These are phyloP conservation scores for Pogonognathellus flavescens DNA, from an alignment of 1,140 invertebrate genomes.

Conservation along the genomic window DNA sequence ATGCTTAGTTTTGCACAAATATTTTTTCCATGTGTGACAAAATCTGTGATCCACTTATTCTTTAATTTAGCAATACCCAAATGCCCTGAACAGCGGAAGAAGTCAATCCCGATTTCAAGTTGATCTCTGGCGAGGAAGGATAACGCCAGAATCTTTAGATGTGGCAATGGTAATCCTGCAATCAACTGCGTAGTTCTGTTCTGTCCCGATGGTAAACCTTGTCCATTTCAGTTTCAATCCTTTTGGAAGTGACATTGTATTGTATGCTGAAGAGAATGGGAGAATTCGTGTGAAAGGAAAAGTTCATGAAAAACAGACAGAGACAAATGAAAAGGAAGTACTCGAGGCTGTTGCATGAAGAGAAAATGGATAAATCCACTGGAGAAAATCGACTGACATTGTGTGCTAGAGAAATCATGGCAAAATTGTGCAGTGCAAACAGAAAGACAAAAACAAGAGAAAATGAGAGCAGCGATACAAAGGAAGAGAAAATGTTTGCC, in stretches of 20 bases:
- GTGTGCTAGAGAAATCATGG: too few relatives aligned
- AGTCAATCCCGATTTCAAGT: constrained; percentile 14
- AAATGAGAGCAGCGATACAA: neutral
- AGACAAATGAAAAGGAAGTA: constrained; percentile 40
- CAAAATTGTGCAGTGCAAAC: constrained; percentile 33
- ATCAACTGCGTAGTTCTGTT: constrained; percentile 13
- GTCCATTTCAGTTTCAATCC: constrained; percentile 4
- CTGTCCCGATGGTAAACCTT: constrained; percentile 12
- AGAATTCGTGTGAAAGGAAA: neutral
- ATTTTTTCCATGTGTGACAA: constrained; percentile 1
- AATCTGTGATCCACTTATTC: constrained; percentile 37
- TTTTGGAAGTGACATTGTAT: constrained; percentile 21
- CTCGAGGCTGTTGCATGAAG: neutral
- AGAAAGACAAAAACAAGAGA: neutral
- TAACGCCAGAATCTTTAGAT: constrained; percentile 18
- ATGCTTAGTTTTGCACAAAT: neutral
- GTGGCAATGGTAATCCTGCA: neutral
- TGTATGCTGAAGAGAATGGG: neutral
- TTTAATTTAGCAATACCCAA: constrained; percentile 40
- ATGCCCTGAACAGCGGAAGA: neutral
- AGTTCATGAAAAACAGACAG: constrained; percentile 28
- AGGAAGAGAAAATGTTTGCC: neutral
- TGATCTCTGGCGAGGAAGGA: constrained; percentile 8
- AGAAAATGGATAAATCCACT: constrained; percentile 9
- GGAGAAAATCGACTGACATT: neutral